phyloP scores from a whole-genome alignment of 2,797 vertebrate species.

The Hirundo rustica region DNA sequence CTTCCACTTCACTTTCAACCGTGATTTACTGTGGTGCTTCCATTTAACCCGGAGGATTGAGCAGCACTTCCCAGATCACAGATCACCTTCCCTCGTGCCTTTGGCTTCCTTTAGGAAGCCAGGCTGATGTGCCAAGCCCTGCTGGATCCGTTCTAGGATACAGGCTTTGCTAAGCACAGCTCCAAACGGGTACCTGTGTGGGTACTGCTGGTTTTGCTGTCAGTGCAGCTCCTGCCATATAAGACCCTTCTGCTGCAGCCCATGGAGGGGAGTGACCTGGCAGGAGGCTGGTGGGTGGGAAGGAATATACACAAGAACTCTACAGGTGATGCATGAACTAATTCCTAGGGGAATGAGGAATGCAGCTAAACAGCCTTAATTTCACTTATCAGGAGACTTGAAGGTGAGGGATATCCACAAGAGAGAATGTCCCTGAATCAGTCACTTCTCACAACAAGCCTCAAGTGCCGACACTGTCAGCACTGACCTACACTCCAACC shows the following conservation, averaged over 20 bases:
- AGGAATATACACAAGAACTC: background rate
- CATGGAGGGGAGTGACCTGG: fast-evolving
- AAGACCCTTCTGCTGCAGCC: background rate
- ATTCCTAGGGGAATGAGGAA: background rate
- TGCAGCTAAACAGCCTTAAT: background rate
- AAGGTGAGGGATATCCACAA: background rate
- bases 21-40: slow-evolving; percentile 9
- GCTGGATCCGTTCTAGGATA: background rate
- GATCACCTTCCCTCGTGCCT: background rate
- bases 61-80: background rate
- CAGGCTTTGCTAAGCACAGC: background rate
- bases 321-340: background rate
- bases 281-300: background rate
- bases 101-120: slow-evolving; percentile 2
- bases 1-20: slow-evolving; percentile 19
- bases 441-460: background rate
- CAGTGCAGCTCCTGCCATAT: background rate
- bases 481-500: background rate
- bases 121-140: background rate
- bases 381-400: background rate
- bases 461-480: background rate
- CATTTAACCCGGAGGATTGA: background rate
- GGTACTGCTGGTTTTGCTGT: background rate
- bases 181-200: background rate
- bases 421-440: background rate